Base-by-base conservation (phyloP, 2,113 vertebrate genomes). In the Poicephalus gulielmi region DNA sequence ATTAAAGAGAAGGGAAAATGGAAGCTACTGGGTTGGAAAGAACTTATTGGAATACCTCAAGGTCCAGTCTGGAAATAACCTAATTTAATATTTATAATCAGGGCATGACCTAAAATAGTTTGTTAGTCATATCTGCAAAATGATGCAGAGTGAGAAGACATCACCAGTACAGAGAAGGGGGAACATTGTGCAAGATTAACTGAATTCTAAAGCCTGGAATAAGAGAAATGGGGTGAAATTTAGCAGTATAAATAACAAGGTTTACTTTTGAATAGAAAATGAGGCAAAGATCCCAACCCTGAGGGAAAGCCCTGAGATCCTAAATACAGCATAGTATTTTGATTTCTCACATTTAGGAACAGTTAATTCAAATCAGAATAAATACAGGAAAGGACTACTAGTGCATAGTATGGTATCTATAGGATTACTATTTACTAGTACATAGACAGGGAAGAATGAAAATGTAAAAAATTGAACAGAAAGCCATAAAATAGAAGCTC, bases 141-240 rank as follows among this genome's bases (percentile, higher is more conserved):
- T 0, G 0, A 41, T 49, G 4, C 1, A 15, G 73, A 85, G 18
- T 57, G 13, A 10, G 28, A 76, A 53, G 12, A 1, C 13, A 43
- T 64, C 25, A 64, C 15, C n/a, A 39, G 3, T 27, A 50, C 11
- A 63, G 31, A 62, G 50, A 82, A 63, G 1, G 6, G 9, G 5
- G 2, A 87, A 12, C 5, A 20, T 4, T 55, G 14, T 59, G 47
- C 14, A 64, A 39, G 37, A 55, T 30, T 0, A 73, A 52, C 10
- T 55, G 35, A 76, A 43, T 25, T 63, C 19, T 35, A 49, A 78
- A 87, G 5, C 2, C 11, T 49, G 30, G 46, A 62, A 52, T 63
- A 81, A 57, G 35, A 70, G n/a, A 52, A 91, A 74, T 11, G 2
- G 17, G 10, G 2, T 44, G 16, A 64, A 88, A 88, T 46, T 35